These are phyloP conservation scores for Melanerpes aurifrons DNA, from an alignment of 2,113 vertebrate genomes.

Conservation along the genomic window DNA sequence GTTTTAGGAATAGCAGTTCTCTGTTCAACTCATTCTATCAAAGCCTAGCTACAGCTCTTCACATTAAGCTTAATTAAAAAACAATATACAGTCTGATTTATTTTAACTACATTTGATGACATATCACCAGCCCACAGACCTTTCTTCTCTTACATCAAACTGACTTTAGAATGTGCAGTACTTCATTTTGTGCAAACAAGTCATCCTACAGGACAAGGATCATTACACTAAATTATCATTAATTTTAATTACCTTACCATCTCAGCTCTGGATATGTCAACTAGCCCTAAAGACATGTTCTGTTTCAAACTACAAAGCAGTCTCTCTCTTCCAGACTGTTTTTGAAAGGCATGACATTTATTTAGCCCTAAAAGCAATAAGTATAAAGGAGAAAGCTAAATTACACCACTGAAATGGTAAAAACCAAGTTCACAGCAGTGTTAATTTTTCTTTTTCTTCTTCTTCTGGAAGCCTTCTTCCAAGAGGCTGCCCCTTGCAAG, in stretches of 20 bases:
- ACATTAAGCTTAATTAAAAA: constrained; percentile 22
- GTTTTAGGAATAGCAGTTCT: constrained; percentile 15
- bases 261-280: neutral
- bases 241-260: constrained; percentile 21
- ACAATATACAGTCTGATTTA: neutral
- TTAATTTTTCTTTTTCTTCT: constrained; percentile 30
- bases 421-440: neutral
- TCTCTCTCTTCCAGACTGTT: neutral
- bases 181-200: constrained; percentile 28
- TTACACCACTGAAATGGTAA: neutral
- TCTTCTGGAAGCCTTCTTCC: constrained; percentile 7
- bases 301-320: constrained; percentile 37
- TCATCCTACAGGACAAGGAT: constrained; percentile 15
- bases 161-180: neutral
- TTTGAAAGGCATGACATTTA: constrained; percentile 20
- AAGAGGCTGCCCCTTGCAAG: constrained; percentile 13
- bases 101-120: neutral
- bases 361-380: constrained; percentile 13
- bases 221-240: constrained; percentile 26
- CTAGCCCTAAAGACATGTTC: constrained; percentile 1
- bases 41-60: neutral
- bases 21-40: neutral
- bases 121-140: neutral
- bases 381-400: constrained; percentile 35
- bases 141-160: neutral